Evolutionary conservation across 2,797 vertebrate genomes (phyloP), one percentile per base, ranked within the genome.

Genomic region (Crypturellus tataupa): DNA sequence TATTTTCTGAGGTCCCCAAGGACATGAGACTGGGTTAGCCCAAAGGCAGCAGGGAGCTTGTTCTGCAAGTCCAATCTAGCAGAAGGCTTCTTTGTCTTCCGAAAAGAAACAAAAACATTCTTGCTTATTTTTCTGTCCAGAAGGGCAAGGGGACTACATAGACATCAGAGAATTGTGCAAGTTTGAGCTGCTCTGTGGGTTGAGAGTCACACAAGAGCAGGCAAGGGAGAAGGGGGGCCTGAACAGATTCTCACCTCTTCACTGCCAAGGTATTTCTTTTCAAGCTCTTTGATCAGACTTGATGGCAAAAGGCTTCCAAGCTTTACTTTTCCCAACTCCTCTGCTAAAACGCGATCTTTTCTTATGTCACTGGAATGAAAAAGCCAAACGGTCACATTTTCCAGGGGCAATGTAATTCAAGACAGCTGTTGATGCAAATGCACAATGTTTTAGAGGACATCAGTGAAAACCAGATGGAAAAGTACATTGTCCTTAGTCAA

Each of bases 281-380:
- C 98, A 93, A 99, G 95, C 33, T 94, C 39, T 37, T 87, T 87
- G 92, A 98, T 94, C 44, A 98, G 70, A 14, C 90, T 65, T 9
- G 94, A 37, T 13, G 98, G 95, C 77, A 99, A 97, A 95, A 99
- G 98, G 71, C 97, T 97, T 55, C 97, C 98, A 76, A 99, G 96
- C 35, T 90, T 93, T 64, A 97, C 69, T 27, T 85, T 95, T 76
- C 98, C 97, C 69, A 99, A 90, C 81, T 98, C 97, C 8, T 80
- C 87, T 0, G 96, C 91, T 95, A 99, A 96, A 51, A 97, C 97
- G 12, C 94, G 87, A 42, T 98, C 98, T 33, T 98, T 97, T 69
- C 98, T 93, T 62, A 99, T 95, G 23, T 98, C 97, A n/a, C 99
- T 99, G 97, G 35, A 79, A 97, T 31, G 85, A 84, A 94, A 84